Evolutionary conservation across 1,140 invertebrate genomes (phyloP), one percentile per base, ranked within the genome.

Genomic region (Maniola jurtina): DNA sequence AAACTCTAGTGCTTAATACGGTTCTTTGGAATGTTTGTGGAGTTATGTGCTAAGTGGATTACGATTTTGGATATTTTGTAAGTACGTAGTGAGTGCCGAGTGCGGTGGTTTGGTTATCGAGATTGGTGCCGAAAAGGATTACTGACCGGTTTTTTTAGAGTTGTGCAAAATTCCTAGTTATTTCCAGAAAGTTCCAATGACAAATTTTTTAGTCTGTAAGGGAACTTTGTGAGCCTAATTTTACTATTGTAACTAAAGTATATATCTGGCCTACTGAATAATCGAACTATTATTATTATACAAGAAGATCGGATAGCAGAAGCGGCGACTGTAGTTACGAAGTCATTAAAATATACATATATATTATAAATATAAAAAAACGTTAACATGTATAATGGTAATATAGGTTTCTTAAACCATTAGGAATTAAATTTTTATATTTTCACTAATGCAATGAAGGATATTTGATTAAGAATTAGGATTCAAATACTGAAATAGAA

Each of bases 341-440:
- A 79, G 61, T 76, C 76, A 75, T 78, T 80, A 79, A 83, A 79
- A 81, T 83, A 78, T 83, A 85, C 77, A 83, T 81, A 84, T 83
- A 86, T 84, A 85, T 77, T 84, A 85, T 77, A 81, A 68, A 76
- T 64, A 69, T 66, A 77, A 73, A 68, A 77, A 86, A 79, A 86
- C 81, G 83, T 86, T 89, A 86, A 88, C 77, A 79, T 81, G 83
- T 88, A 83, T 86, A 77, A 86, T 84, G 81, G 72, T 84, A 83
- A 86, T 79, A 83, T 86, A 89, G 84, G 81, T 88, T 88, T 90
- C 84, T 84, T 87, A 88, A 90, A 88, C 82, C 87, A 77, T 76
- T 88, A 88, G 85, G 77, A 81, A 81, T 86, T 85, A 85, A 88
- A 79, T 86, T 88, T 87, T 87, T 90, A 85, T 86, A 84, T 86